These are phyloP conservation scores for Hirundo rustica DNA, from an alignment of 2,797 vertebrate species.

Conservation along the genomic window DNA sequence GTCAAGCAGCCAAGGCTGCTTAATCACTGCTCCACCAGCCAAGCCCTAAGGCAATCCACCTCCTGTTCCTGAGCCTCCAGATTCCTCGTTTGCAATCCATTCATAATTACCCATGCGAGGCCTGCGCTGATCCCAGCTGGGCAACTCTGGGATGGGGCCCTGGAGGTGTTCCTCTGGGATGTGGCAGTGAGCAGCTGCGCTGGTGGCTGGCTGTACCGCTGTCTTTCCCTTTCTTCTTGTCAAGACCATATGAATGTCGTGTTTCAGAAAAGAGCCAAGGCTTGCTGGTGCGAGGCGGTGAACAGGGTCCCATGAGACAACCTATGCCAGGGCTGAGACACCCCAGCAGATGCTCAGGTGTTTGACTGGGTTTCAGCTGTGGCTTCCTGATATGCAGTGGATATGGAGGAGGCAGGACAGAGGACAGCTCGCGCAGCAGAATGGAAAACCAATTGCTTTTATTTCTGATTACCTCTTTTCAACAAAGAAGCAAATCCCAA, in stretches of 20 bases:
- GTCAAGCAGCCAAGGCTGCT: not conserved
- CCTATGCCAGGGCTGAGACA: not conserved
- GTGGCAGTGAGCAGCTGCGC: not conserved
- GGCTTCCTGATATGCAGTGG: not conserved
- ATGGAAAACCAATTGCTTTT: not conserved
- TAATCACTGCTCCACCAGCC: not conserved
- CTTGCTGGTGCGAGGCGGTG: not conserved
- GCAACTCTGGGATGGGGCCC: not conserved
- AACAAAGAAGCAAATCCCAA: not conserved
- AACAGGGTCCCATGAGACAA: not conserved
- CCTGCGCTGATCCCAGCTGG: not conserved
- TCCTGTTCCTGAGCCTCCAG: not conserved
- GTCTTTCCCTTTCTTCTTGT: not conserved
- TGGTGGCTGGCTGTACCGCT: not conserved
- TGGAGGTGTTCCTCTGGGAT: not conserved
- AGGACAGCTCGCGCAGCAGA: not conserved
- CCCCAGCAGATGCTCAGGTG: not conserved
- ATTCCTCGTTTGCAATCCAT: not conserved
- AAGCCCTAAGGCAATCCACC: not conserved
- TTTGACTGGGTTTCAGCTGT: not conserved
- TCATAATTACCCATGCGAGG: fast-evolving
- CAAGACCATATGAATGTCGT: fast-evolving
- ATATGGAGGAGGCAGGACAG: not conserved
- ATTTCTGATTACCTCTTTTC: not conserved
- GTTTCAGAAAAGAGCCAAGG: not conserved